phyloP scores from a whole-genome alignment of 2,113 vertebrate genomes.

The Notarius lentiginosus region DNA sequence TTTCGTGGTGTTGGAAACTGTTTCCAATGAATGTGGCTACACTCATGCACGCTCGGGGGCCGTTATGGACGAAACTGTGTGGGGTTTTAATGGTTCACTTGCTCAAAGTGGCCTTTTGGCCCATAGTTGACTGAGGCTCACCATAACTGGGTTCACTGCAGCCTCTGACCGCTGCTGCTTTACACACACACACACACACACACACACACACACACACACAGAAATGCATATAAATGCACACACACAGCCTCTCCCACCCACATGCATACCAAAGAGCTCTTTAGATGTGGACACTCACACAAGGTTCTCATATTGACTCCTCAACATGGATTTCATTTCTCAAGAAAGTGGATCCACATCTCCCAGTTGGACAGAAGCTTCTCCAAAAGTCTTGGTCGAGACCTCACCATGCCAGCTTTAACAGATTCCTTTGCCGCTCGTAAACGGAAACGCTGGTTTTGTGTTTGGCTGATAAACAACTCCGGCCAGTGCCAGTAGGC shows the following conservation, averaged over 20 bases:
- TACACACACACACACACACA: slow-evolving; percentile 26
- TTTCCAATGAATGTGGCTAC: slow-evolving; percentile 41
- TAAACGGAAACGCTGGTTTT: slow-evolving; percentile 25
- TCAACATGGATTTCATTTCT: slow-evolving; percentile 66
- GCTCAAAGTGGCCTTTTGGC: slow-evolving; percentile 16
- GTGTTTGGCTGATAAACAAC: slow-evolving; percentile 21
- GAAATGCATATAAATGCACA: slow-evolving; percentile 58
- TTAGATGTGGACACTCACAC: slow-evolving; percentile 35
- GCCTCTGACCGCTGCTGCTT: neutral
- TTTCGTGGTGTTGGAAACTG: slow-evolving; percentile 30
- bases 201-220: neutral
- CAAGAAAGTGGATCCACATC: slow-evolving; percentile 59
- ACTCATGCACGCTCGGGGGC: slow-evolving; percentile 8
- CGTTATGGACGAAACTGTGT: slow-evolving; percentile 20
- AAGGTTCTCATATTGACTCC: slow-evolving; percentile 49
- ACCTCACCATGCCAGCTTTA: slow-evolving; percentile 44
- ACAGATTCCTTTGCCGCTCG: slow-evolving; percentile 15
- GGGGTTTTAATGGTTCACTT: slow-evolving; percentile 31
- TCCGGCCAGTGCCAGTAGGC: neutral
- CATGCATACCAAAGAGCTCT: slow-evolving; percentile 10
- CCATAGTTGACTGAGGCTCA: slow-evolving; percentile 12
- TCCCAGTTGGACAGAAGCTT: slow-evolving; percentile 58
- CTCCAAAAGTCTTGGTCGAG: slow-evolving; percentile 54
- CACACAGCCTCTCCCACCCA: slow-evolving; percentile 51
- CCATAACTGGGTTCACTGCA: slow-evolving; percentile 6